Base-by-base conservation (phyloP, 2,888 invertebrate genomes). In the Charanyca ferruginea region DNA sequence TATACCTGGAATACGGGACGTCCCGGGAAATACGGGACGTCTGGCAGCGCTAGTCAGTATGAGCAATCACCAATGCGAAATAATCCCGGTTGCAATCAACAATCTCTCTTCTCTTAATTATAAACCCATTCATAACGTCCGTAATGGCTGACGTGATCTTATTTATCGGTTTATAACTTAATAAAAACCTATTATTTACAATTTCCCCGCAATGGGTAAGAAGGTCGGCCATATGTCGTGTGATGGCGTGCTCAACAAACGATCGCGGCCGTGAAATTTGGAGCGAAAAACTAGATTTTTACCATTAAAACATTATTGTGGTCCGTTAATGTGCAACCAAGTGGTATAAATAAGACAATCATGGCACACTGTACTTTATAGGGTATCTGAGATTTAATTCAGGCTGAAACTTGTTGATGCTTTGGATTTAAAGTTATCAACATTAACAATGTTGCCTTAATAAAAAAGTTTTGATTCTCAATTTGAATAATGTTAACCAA, bases 231-330 rank as follows among this genome's bases (percentile, higher is more conserved):
- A 73, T 60, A 63, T 79, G 73, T 77, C 66, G 55, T 63, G 25
- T 76, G 53, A 67, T 73, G 66, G 60, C 69, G 78, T 58, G 68
- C 54, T 71, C 65, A 60, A 74, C 77, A 72, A 66, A 79, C 69
- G 78, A 88, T 85, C 80, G 74, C 83, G 83, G 81, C 90, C 91
- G 90, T 91, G 90, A 92, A 90, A 91, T 89, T 91, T 82, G 83
- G 91, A 84, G 83, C 91, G 70, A 87, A 89, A 88, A 90, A 87
- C 92, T 91, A 90, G 89, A 88, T 88, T 91, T 87, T 85, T 82
- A 81, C 68, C 83, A 89, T 89, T 87, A 87, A 81, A 78, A 60
- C 68, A 53, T 73, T 65, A 72, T 73, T 53, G 68, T 65, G 55
- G 54, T 67, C 79, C 69, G 73, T 72, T 81, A 81, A 79, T 79